Evolutionary conservation across 2,113 vertebrate species (phyloP).

Genomic region (Peromyscus leucopus): DNA sequence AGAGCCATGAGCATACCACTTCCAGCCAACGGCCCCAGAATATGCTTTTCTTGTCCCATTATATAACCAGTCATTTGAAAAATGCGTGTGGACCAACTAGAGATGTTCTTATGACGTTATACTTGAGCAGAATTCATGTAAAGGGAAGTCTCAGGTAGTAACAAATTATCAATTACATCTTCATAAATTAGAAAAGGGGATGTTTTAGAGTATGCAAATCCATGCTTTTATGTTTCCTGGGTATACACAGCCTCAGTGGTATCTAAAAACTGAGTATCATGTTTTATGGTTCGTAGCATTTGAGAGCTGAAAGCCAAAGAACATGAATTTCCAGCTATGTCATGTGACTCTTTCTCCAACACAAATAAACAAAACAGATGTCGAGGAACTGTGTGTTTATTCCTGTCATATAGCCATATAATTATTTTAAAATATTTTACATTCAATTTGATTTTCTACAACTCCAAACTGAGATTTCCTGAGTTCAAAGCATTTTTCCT

Average conservation of each 20-base stretch:
- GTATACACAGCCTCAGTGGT: background rate
- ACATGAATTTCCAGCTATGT: background rate
- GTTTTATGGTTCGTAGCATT: background rate
- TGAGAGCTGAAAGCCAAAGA: background rate
- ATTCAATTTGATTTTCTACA: slow-evolving; percentile 6
- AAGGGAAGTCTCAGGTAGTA: background rate
- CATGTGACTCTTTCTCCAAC: background rate
- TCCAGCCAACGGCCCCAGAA: background rate
- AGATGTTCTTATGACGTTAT: background rate
- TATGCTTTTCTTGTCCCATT: background rate
- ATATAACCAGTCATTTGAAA: background rate
- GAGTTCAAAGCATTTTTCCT: background rate
- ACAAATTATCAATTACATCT: background rate
- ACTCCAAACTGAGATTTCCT: background rate
- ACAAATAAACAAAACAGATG: background rate
- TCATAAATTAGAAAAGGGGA: background rate
- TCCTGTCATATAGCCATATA: background rate
- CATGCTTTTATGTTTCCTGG: background rate
- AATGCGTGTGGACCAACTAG: background rate
- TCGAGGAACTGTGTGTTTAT: background rate
- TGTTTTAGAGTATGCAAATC: background rate
- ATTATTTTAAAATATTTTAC: background rate
- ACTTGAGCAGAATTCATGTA: background rate
- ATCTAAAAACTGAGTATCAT: background rate
- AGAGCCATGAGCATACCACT: background rate